A percentile compares a stretch with the other conserved stretches of the same genome.
These are phyloP conservation scores for Aphaenogaster floridana DNA, from an alignment of 1,140 invertebrate genomes.

Conservation along the genomic window DNA sequence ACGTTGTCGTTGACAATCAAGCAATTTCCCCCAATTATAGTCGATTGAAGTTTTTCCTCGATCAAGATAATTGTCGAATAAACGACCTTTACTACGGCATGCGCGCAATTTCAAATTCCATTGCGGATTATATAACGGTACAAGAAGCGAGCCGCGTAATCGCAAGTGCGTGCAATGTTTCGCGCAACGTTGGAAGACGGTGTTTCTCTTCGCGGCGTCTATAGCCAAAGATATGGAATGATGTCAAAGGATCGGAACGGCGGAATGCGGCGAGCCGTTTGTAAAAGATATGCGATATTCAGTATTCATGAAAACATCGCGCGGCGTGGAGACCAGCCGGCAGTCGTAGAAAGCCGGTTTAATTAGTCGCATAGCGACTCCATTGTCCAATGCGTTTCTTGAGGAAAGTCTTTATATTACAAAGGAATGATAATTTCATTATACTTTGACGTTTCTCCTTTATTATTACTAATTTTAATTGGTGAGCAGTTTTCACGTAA, in stretches of 20 bases:
- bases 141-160: constrained; percentile 13
- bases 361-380: constrained; percentile 12
- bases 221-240: constrained; percentile 2
- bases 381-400: not conserved
- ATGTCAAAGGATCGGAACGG: constrained; percentile 41
- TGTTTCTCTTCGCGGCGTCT: not conserved
- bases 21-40: not conserved
- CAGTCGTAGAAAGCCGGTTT: constrained; percentile 24
- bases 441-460: constrained; percentile 1
- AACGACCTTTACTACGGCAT: not conserved
- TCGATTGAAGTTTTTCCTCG: not conserved
- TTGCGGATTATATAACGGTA: constrained; percentile 47
- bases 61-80: constrained; percentile 15
- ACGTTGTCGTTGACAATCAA: constrained; percentile 9
- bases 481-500: not conserved
- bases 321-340: not conserved
- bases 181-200: constrained; percentile 30
- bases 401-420: not conserved
- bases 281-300: constrained; percentile 38
- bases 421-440: constrained; percentile 1
- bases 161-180: constrained; percentile 18
- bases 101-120: constrained; percentile 38
- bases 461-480: not conserved
- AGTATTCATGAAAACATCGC: constrained; percentile 26
- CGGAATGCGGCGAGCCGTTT: constrained; percentile 1